phyloP scores from a whole-genome alignment of 2,797 vertebrate genomes.

The Diplodus puntazzo region DNA sequence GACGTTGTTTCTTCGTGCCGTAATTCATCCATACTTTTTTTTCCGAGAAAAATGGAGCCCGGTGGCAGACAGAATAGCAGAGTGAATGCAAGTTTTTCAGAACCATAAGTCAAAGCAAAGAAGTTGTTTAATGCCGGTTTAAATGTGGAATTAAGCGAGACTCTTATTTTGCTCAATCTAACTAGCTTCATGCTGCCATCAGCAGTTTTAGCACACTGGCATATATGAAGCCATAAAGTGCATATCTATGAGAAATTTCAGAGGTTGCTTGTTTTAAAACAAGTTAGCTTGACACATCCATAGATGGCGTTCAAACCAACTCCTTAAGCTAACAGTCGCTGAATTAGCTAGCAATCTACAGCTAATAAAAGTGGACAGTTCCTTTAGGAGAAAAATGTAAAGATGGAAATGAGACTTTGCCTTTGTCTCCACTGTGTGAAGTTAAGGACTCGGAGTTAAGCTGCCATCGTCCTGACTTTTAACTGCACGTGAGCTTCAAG shows the following conservation, averaged over 20 bases:
- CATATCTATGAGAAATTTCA: not conserved
- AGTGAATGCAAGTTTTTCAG: too few relatives aligned
- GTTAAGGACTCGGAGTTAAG: not conserved
- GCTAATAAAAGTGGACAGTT: slow-evolving; percentile 2
- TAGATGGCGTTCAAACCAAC: not conserved
- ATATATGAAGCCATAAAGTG: not conserved
- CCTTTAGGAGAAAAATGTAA: not conserved
- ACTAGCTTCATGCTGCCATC: too few relatives aligned
- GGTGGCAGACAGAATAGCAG: too few relatives aligned
- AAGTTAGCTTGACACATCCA: not conserved
- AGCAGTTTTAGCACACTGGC: too few relatives aligned
- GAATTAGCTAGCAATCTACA: not conserved
- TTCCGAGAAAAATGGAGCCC: too few relatives aligned
- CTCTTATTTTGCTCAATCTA: not conserved
- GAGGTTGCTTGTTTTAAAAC: not conserved
- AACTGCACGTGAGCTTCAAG: not conserved
- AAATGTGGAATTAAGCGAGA: not conserved
- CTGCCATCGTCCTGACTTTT: not conserved
- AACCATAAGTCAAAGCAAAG: too few relatives aligned
- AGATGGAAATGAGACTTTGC: not conserved
- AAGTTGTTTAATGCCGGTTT: too few relatives aligned
- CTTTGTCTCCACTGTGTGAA: not conserved
- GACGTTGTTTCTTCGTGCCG: too few relatives aligned
- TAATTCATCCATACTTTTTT: too few relatives aligned
- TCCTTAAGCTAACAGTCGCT: not conserved